Evolutionary conservation across 2,797 vertebrate species (phyloP).

Genomic region (Graptemys geographica): DNA sequence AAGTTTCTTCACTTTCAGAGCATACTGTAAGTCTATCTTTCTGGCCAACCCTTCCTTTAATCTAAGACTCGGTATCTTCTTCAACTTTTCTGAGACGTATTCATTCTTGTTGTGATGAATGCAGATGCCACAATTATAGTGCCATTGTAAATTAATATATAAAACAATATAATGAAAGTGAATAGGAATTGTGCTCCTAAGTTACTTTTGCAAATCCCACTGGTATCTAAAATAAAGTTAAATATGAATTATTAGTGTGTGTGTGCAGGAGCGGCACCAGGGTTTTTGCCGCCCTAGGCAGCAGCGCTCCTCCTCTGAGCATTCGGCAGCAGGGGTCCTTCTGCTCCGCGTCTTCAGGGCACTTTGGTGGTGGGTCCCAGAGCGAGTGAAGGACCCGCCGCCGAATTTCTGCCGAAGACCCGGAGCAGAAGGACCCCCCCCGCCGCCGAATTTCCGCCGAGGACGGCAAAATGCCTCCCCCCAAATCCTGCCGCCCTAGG

Average conservation of each 20-base stretch:
- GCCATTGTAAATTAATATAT: constrained; percentile 48
- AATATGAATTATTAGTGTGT: not conserved
- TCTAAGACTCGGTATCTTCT: not conserved
- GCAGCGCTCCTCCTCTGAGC: no score
- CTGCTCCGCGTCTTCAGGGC: no score
- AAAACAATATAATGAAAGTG: not conserved
- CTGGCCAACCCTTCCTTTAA: constrained; percentile 30
- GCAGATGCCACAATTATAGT: constrained; percentile 9
- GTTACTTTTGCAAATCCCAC: not conserved
- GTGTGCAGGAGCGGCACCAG: not conserved
- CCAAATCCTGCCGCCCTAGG: no score
- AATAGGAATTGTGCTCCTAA: not conserved
- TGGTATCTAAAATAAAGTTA: not conserved
- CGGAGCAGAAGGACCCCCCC: no score
- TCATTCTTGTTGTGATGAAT: constrained; percentile 15
- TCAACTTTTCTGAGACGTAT: not conserved
- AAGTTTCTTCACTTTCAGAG: not conserved
- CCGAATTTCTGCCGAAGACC: no score
- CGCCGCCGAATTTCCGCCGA: no score
- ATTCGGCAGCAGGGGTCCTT: no score
- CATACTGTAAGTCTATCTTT: not conserved
- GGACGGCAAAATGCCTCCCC: no score
- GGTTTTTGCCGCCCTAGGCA: no score
- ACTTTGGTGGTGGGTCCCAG: no score
- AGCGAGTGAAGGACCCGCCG: no score